A percentile compares a stretch with the other conserved stretches of the same genome.
Conservation (phyloP, 2,888 invertebrate genomes). For the Orthonychiurus folsomi region DNA sequence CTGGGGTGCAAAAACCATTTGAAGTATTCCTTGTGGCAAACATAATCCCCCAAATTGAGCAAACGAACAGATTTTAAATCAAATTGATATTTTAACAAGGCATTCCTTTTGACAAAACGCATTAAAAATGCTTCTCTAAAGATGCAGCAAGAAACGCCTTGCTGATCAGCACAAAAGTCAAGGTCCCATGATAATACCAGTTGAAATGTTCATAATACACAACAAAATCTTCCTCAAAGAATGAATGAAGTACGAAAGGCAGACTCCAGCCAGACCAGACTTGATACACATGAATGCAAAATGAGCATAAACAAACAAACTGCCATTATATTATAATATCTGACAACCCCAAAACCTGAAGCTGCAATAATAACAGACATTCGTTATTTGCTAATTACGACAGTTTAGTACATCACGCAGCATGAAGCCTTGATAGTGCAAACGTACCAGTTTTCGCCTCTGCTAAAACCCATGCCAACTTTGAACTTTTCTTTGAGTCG, state of each 20-base stretch:
- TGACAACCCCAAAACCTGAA: not conserved
- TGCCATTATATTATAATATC: constrained; percentile 1
- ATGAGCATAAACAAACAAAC: not conserved
- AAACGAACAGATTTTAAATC: no score
- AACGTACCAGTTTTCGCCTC: not conserved
- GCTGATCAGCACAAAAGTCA: no score
- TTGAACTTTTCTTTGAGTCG: not conserved
- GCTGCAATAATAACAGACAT: not conserved
- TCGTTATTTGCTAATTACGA: not conserved
- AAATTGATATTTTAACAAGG: no score
- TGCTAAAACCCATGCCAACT: no score
- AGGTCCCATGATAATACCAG: no score
- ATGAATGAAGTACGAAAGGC: not conserved
- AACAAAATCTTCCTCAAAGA: not conserved
- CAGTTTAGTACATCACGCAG: not conserved
- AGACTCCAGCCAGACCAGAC: not conserved
- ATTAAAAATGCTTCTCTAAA: no score
- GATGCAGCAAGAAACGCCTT: no score
- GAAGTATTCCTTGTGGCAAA: no score
- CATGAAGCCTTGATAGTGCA: not conserved
- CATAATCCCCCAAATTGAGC: no score
- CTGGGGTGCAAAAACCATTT: no score
- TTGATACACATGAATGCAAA: not conserved
- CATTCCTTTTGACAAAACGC: no score
- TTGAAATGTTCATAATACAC: no score